Evolutionary conservation across 2,888 invertebrate species (phyloP), one percentile per base, ranked within the genome.

Genomic region (Peribatodes rhomboidaria): DNA sequence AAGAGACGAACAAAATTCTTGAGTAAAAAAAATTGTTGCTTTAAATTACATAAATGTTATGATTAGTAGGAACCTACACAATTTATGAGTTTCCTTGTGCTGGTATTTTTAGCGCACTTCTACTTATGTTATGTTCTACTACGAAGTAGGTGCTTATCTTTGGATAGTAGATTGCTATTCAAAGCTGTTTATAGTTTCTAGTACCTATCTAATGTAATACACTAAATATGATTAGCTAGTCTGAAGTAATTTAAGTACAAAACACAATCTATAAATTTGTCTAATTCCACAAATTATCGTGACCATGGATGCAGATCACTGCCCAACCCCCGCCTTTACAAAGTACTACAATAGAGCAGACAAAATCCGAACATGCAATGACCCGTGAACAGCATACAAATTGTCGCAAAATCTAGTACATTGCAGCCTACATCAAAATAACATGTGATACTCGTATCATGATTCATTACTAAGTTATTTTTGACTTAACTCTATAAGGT

Each of bases 351-450:
- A 53, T 44, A 60, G 22, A 59, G 59, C 49, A 50, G 33, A 54
- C 41, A 54, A 39, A 54, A 61, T 11, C 60, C 22, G 27, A 70
- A 57, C 60, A 65, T 56, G 47, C 60, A 56, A 50, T 59, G 58
- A 44, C 46, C 39, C 75, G 68, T 70, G 68, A 52, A 61, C 46
- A 8, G 69, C 65, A 68, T 74, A 59, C 39, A 50, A 68, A 74
- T 63, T 60, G 50, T 63, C 61, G 52, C 65, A 62, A 65, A 61
- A 49, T 33, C 31, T 13, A 37, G 47, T 55, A 49, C 56, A 60
- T 52, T 52, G 39, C 33, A 54, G 35, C n/a, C 37, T 14, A 42
- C 41, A 54, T 14, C 22, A 50, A 35, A 56, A 42, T 54, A 53
- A 14, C 31, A 61, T 39, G 16, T 41, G 16, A 27, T 27, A 42